Evolutionary conservation across 2,888 invertebrate genomes (phyloP).

Genomic region (Clitarchus hookeri): DNA sequence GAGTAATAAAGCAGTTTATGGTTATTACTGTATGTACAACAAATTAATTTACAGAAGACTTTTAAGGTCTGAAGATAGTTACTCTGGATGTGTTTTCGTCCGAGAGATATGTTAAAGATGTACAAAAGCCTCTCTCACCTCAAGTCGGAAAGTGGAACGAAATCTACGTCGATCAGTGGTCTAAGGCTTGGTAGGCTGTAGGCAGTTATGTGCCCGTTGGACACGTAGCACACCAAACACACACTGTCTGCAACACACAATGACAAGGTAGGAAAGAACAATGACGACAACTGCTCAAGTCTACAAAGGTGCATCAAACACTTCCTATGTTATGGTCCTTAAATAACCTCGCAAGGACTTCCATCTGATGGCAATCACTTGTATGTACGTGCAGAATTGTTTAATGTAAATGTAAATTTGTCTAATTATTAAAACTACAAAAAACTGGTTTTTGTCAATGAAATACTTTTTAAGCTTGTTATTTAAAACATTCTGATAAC

Average conservation of each 20-base stretch:
- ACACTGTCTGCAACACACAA: slow-evolving; percentile 77
- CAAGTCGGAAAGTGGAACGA: slow-evolving; percentile 91
- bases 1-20: neutral
- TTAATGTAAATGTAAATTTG: too few species aligned
- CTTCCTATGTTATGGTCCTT: too few species aligned
- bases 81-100: neutral
- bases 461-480: too few species aligned
- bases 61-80: neutral
- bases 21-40: neutral
- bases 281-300: neutral
- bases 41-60: neutral
- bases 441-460: too few species aligned
- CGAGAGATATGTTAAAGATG: neutral
- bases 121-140: slow-evolving; percentile 65
- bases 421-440: too few species aligned
- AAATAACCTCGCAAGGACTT: too few species aligned
- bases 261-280: neutral
- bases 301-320: too few species aligned
- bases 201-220: slow-evolving; percentile 90
- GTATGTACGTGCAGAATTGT: too few species aligned
- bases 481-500: too few species aligned
- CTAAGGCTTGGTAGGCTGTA: slow-evolving; percentile 96
- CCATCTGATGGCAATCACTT: too few species aligned
- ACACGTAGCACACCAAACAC: slow-evolving; percentile 91
- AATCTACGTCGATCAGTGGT: slow-evolving; percentile 89